phyloP scores from a whole-genome alignment of 1,140 invertebrate species.

The Ceratina australensis region DNA sequence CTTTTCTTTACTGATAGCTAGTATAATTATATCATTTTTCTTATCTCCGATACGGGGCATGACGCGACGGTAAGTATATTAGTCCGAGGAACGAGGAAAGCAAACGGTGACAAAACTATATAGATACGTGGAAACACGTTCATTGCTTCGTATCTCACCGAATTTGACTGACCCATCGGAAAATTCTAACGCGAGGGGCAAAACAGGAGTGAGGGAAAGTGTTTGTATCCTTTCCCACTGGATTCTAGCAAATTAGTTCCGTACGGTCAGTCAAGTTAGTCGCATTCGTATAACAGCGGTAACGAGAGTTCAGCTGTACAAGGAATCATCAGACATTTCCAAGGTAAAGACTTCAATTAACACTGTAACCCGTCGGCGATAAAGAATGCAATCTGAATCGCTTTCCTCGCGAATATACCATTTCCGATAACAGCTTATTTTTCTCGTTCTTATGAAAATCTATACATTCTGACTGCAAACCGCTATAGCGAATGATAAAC shows the following conservation, averaged over 20 bases:
- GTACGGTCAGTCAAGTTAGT: neutral
- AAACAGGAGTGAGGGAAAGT: neutral
- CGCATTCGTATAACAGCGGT: neutral
- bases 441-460: neutral
- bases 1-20: neutral
- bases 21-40: conserved; percentile 21
- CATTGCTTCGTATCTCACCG: neutral
- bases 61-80: neutral
- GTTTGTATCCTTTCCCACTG: neutral
- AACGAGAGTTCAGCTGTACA: neutral
- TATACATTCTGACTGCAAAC: neutral
- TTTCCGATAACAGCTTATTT: conserved; percentile 18
- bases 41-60: conserved; percentile 33
- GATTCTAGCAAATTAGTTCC: neutral
- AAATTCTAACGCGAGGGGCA: neutral
- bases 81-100: neutral
- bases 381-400: conserved; percentile 14
- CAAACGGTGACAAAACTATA: neutral
- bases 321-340: neutral
- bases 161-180: neutral
- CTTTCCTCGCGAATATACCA: neutral
- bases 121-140: neutral
- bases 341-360: conserved; percentile 8
- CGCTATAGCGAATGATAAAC: too few species aligned
- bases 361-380: neutral